Conservation (phyloP, 2,888 invertebrate genomes). For the Trichogramma dendrolimi region DNA sequence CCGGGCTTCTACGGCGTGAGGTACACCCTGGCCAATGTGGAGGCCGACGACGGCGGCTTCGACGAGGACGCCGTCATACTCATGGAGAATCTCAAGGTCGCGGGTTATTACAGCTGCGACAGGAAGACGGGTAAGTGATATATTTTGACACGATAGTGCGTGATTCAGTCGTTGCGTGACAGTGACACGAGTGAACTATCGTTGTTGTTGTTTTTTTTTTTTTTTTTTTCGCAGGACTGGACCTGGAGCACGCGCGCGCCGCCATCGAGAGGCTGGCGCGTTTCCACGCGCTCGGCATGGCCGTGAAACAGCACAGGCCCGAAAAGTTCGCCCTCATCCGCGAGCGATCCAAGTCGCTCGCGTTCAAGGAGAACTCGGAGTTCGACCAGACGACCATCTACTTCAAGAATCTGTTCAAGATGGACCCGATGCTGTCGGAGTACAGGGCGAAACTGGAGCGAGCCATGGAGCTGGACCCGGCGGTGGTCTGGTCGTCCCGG, state of each 20-base stretch:
- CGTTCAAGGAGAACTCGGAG: constrained; percentile 31
- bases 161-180: not conserved
- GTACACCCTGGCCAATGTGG: constrained; percentile 38
- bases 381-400: constrained; percentile 33
- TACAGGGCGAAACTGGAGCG: constrained; percentile 22
- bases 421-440: constrained; percentile 35
- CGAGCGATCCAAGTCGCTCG: constrained; percentile 38
- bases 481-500: constrained; percentile 16
- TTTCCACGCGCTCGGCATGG: constrained; percentile 61
- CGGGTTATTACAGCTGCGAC: constrained; percentile 55
- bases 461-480: not conserved
- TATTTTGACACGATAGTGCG: not conserved
- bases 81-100: constrained; percentile 56
- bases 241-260: constrained; percentile 53
- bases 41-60: constrained; percentile 54
- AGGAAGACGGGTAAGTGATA: constrained; percentile 47
- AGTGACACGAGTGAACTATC: not conserved
- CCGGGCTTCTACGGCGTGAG: constrained; percentile 59
- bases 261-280: constrained; percentile 55
- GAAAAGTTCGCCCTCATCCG: constrained; percentile 38
- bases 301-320: constrained; percentile 51
- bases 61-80: constrained; percentile 58
- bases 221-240: constrained; percentile 45
- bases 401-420: constrained; percentile 22
- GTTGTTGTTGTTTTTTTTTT: not conserved